Conservation (phyloP, 2,113 vertebrate genomes). For the Alces alces region DNA sequence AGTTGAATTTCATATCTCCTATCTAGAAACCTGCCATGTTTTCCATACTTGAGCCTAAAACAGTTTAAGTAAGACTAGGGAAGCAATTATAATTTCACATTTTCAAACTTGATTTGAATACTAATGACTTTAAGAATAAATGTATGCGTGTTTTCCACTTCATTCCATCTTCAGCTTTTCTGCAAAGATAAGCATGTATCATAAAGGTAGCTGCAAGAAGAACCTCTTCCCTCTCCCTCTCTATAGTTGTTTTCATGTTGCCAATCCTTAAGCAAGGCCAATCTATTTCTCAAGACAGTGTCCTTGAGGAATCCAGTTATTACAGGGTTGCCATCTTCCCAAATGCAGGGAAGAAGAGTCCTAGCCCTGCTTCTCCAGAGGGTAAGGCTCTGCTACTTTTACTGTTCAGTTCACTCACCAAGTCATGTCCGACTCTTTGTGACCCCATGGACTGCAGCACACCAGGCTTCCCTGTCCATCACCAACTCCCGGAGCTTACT, state of each 20-base stretch:
- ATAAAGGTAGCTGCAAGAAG: background rate
- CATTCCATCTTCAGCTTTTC: background rate
- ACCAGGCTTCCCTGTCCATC: background rate
- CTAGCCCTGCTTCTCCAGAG: background rate
- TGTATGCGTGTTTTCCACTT: background rate
- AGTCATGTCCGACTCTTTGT: accelerated
- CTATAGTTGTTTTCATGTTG: background rate
- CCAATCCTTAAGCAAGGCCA: background rate
- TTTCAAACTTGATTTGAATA: background rate
- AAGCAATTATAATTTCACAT: constrained; percentile 4
- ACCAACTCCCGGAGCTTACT: background rate
- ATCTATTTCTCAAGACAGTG: background rate
- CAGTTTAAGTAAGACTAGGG: background rate
- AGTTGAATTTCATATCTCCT: constrained; percentile 26
- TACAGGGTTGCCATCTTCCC: background rate
- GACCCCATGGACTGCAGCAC: background rate
- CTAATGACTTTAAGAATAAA: background rate
- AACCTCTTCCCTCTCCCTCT: background rate
- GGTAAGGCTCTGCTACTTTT: background rate
- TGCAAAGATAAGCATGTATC: background rate
- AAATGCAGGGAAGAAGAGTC: too few species aligned
- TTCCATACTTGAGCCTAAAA: background rate
- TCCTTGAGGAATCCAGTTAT: background rate
- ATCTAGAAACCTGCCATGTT: constrained; percentile 21
- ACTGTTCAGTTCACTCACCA: background rate